Evolutionary conservation across 2,113 vertebrate genomes (phyloP).

Genomic region (Oceanites oceanicus): DNA sequence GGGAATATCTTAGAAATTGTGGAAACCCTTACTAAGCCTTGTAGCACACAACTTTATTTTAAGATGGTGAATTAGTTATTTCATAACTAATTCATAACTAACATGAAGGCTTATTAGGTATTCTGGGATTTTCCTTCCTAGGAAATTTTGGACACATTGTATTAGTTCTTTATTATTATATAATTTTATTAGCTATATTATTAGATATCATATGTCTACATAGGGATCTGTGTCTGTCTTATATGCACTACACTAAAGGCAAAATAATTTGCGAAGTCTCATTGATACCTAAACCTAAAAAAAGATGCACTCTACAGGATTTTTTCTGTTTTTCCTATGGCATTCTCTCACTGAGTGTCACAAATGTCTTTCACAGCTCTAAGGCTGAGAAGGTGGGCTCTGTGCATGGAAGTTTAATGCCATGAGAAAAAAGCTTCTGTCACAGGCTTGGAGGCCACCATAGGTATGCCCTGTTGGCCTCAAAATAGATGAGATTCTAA

Average conservation of each 20-base stretch:
- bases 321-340: neutral
- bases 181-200: neutral
- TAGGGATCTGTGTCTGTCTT: neutral
- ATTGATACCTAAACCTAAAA: neutral
- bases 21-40: neutral
- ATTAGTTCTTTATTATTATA: neutral
- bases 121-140: neutral
- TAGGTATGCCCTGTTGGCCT: neutral
- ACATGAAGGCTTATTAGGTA: neutral
- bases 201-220: neutral
- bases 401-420: neutral
- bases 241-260: neutral
- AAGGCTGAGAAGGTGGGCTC: neutral
- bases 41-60: neutral
- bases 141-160: neutral
- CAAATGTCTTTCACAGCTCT: neutral
- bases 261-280: neutral
- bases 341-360: neutral
- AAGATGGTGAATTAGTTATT: neutral
- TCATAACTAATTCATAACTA: neutral
- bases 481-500: neutral
- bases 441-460: neutral
- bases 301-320: neutral
- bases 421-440: neutral
- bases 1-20: neutral